Conservation (phyloP, 2,888 invertebrate genomes). For the Pasiphila rectangulata region DNA sequence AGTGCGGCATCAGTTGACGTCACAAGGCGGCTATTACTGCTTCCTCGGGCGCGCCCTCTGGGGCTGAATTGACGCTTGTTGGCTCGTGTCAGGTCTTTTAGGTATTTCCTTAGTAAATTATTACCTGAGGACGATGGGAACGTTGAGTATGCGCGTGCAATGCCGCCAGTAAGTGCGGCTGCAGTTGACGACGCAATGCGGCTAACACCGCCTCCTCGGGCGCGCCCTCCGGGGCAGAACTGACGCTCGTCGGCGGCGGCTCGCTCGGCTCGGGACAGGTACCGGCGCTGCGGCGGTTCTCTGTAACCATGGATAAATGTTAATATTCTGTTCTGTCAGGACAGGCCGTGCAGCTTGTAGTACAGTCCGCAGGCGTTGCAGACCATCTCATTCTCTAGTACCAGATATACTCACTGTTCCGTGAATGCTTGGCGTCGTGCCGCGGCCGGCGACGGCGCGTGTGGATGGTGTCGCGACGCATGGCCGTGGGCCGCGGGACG, state of each 20-base stretch:
- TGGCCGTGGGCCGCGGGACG: slow-evolving; percentile 94
- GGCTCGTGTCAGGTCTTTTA: no score
- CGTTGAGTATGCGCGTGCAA: slow-evolving; percentile 72
- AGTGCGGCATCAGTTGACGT: slow-evolving; percentile 85
- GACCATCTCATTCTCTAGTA: slow-evolving; percentile 91
- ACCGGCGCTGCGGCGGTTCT: slow-evolving; percentile 56
- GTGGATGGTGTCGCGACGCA: slow-evolving; percentile 98
- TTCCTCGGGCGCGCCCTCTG: no score
- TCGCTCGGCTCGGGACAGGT: slow-evolving; percentile 36
- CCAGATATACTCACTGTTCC: slow-evolving; percentile 70
- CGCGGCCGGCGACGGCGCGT: slow-evolving; percentile 94
- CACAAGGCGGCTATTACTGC: no score
- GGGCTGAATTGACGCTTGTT: no score
- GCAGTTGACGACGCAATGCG: slow-evolving; percentile 85
- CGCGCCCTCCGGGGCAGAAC: neutral
- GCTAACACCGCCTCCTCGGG: slow-evolving; percentile 85
- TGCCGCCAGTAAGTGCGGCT: slow-evolving; percentile 82
- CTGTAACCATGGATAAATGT: slow-evolving; percentile 34
- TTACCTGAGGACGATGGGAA: slow-evolving; percentile 42
- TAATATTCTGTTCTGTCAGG: no score
- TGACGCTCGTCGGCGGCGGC: slow-evolving; percentile 5
- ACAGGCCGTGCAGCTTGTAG: slow-evolving; percentile 97
- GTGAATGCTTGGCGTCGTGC: slow-evolving; percentile 81
- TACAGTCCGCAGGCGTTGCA: slow-evolving; percentile 99
- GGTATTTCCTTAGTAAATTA: neutral